Percentiles rank a stretch among this genome's conserved stretches.
phyloP scores from a whole-genome alignment of 2,113 vertebrate species.

The Pelodiscus sinensis region DNA sequence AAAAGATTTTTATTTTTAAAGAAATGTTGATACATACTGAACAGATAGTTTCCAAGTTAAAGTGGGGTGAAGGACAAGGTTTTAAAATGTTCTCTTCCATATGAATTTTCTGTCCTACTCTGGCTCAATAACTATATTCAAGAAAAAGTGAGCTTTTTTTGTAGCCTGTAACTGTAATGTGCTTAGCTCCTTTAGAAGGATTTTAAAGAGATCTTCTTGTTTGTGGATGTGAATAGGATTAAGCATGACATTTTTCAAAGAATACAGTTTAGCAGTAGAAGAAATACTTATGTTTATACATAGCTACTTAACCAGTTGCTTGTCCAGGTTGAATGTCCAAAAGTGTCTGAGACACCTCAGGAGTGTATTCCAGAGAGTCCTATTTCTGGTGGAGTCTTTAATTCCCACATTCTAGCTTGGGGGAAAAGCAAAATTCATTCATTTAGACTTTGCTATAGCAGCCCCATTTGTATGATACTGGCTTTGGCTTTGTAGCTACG shows the following conservation, averaged over 20 bases:
- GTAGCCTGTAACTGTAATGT: background rate
- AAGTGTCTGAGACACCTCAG: background rate
- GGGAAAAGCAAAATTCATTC: background rate
- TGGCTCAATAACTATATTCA: background rate
- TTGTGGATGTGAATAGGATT: background rate
- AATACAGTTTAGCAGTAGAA: background rate
- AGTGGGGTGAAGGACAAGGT: background rate
- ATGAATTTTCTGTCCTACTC: background rate
- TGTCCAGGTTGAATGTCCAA: background rate
- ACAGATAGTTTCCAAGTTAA: slow-evolving; percentile 29
- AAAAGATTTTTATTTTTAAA: slow-evolving; percentile 39
- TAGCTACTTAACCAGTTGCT: background rate
- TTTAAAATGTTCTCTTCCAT: slow-evolving; percentile 5
- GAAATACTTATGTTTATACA: background rate
- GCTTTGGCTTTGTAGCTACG: background rate
- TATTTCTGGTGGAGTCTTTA: background rate
- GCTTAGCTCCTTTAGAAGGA: background rate
- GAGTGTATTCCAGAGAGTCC: background rate
- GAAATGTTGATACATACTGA: slow-evolving; percentile 29
- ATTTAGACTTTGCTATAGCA: background rate
- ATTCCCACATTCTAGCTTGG: background rate
- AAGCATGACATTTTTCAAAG: background rate
- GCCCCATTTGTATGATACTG: background rate
- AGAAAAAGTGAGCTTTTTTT: background rate
- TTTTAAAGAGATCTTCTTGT: background rate